Percentiles rank a stretch among this genome's conserved stretches.
Conservation (phyloP, 2,888 invertebrate species). For the Caenorhabditis parvicauda region DNA sequence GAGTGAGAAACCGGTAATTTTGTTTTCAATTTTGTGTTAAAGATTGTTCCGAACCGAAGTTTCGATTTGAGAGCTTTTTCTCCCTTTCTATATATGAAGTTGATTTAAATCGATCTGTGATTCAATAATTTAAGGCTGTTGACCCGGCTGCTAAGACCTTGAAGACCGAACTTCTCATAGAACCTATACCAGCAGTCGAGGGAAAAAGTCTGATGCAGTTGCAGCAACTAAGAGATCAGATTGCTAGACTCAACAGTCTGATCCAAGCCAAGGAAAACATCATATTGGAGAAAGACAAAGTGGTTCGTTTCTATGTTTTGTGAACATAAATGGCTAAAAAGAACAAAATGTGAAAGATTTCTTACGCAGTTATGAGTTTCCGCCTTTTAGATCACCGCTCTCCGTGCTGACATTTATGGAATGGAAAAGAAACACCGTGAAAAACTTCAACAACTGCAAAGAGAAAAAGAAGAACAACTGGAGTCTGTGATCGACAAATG, state of each 20-base stretch:
- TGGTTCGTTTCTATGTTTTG: slow-evolving; percentile 3
- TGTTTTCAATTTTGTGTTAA: too few species aligned
- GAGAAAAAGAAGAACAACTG: slow-evolving; percentile 38
- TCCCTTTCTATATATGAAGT: too few species aligned
- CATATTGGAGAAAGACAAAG: slow-evolving; percentile 43
- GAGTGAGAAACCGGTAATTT: not conserved
- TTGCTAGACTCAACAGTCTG: slow-evolving; percentile 28
- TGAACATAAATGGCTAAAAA: not conserved
- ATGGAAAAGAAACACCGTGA: slow-evolving; percentile 40
- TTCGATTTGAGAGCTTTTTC: too few species aligned
- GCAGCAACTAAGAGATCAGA: slow-evolving; percentile 45
- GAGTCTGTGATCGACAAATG: slow-evolving; percentile 21
- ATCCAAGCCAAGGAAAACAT: slow-evolving; percentile 29
- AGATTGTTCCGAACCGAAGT: too few species aligned
- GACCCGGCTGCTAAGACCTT: too few species aligned
- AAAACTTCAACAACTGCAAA: slow-evolving; percentile 32
- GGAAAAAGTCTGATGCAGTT: slow-evolving; percentile 27
- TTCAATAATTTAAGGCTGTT: too few species aligned
- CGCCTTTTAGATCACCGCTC: slow-evolving; percentile 41
- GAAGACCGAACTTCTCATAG: too few species aligned
- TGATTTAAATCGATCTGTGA: too few species aligned
- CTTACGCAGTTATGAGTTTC: not conserved
- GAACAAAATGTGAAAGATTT: not conserved
- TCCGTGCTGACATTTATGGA: slow-evolving; percentile 39
- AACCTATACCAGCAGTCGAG: slow-evolving; percentile 1